Evolutionary conservation across 2,888 invertebrate genomes (phyloP), one percentile per base, ranked within the genome.

Genomic region (Siphlonurus alternatus): DNA sequence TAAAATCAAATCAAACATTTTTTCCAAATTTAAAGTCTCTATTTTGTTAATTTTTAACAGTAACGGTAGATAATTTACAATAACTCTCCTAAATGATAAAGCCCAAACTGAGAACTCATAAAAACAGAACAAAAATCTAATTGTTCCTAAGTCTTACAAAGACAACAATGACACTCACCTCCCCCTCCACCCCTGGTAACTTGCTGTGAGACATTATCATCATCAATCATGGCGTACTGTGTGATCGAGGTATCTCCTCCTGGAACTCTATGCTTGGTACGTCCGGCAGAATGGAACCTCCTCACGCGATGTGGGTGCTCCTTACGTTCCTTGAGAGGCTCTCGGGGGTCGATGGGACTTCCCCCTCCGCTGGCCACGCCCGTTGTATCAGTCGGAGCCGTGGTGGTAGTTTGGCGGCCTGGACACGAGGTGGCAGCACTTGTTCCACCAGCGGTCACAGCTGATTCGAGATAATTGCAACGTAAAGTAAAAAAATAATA

Each of bases 181-280:
- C 79, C 79, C 0, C 92, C 92, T 0, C 93, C 93, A 19, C 92
- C 89, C 73, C 89, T 85, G 0, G 93, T 93, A 62, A 92, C 89
- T 80, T 93, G 93, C 73, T 93, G 93, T 2, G 93, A 93, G 0
- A 93, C 88, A 72, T 93, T 93, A 69, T 93, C 93, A 73, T 94
- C 94, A 73, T 94, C 94, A 74, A 93, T 93, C 66, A 93, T 84
- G 0, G 93, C 94, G 75, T 91, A 93, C 74, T 94, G 93, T 2
- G 89, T 89, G 70, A 87, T 85, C 65, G 92, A 92, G 72, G 89
- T 87, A 73, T 93, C 93, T 18, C 15, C 56, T n/a, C 56, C 56
- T 20, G 22, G n/a, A 5, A n/a, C 5, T 2, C 89, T 69, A 64
- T 71, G 71, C 65, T 71, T 70, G 24, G 67, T 61, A 59, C 67